These are phyloP conservation scores for Hemibagrus guttatus DNA, from an alignment of 2,797 vertebrate species.

Conservation along the genomic window DNA sequence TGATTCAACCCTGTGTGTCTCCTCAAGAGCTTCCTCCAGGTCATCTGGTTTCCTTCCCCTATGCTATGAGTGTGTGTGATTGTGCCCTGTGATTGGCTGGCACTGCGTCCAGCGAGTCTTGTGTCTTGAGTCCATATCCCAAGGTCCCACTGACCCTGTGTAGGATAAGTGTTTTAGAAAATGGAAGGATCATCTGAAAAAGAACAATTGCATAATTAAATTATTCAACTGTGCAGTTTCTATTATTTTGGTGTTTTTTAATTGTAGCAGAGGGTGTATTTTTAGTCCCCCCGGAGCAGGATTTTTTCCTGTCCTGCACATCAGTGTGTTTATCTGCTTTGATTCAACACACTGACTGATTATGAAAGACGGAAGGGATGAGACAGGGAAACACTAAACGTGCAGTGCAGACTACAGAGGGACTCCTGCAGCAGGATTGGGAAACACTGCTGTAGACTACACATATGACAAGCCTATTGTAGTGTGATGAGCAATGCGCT, in stretches of 20 bases:
- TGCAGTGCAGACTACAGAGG: slow-evolving; percentile 17
- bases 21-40: no score
- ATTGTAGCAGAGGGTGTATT: background rate
- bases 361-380: background rate
- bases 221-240: background rate
- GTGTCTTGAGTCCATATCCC: no score
- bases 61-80: no score
- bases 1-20: no score
- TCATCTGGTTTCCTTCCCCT: no score
- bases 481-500: slow-evolving; percentile 38
- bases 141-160: no score
- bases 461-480: slow-evolving; percentile 22
- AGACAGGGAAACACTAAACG: background rate
- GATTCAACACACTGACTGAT: background rate
- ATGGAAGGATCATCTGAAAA: no score
- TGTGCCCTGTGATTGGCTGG: no score
- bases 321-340: background rate
- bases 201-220: background rate
- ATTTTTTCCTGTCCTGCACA: background rate
- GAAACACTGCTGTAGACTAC: slow-evolving; percentile 20
- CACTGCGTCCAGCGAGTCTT: no score
- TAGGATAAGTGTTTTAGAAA: no score
- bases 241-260: background rate
- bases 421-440: slow-evolving; percentile 18
- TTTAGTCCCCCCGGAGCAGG: background rate